These are phyloP conservation scores for Melanerpes formicivorus DNA, from an alignment of 2,113 vertebrate genomes.

Conservation along the genomic window DNA sequence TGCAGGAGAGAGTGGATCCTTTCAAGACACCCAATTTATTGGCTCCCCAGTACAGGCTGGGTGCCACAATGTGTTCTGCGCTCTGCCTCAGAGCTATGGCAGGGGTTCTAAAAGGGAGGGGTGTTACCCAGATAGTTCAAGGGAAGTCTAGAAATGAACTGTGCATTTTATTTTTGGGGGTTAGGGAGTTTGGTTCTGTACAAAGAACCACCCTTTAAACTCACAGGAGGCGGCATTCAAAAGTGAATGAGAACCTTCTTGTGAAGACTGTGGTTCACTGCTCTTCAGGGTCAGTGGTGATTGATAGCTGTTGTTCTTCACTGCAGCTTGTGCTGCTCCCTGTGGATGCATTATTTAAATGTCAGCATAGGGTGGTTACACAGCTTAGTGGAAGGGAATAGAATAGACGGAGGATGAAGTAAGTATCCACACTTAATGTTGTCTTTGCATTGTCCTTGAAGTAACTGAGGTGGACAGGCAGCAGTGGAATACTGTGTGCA, in stretches of 20 bases:
- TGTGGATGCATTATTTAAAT: background rate
- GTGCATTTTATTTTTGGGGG: background rate
- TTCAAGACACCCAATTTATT: background rate
- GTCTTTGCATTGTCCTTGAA: background rate
- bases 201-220: background rate
- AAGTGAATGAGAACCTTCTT: background rate
- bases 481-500: background rate
- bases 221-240: background rate
- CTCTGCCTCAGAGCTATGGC: background rate
- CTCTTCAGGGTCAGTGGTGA: background rate
- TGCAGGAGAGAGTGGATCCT: too few relatives aligned
- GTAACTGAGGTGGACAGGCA: background rate
- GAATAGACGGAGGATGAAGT: background rate
- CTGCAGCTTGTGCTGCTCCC: background rate
- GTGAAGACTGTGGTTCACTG: background rate
- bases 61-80: rapidly evolving
- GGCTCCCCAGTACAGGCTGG: background rate
- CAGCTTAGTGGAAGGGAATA: background rate
- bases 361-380: background rate
- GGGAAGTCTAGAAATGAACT: background rate
- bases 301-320: background rate
- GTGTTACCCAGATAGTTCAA: background rate
- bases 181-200: background rate
- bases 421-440: background rate
- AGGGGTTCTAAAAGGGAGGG: background rate